Conservation (phyloP, 2,797 vertebrate genomes). For the Varecia variegata region DNA sequence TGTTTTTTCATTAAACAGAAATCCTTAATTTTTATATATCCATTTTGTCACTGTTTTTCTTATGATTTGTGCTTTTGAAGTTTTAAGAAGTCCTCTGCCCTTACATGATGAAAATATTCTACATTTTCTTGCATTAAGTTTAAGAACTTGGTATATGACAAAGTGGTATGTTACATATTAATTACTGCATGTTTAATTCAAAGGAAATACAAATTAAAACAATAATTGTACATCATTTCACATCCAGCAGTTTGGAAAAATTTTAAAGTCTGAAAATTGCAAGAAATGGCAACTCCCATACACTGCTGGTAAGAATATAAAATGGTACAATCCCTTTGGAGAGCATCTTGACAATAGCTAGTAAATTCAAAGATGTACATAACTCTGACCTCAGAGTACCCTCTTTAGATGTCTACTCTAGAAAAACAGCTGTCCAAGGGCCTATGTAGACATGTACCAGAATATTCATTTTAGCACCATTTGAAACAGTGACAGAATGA, state of each 20-base stretch:
- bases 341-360: background rate
- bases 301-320: background rate
- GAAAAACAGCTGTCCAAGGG: background rate
- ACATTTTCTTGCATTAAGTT: background rate
- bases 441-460: background rate
- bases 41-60: background rate
- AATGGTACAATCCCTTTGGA: background rate
- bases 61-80: slow-evolving; percentile 12
- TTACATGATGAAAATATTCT: background rate
- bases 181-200: background rate
- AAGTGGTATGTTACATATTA: background rate
- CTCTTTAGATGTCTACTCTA: background rate
- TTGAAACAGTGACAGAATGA: background rate
- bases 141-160: background rate
- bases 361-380: background rate
- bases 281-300: background rate
- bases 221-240: background rate
- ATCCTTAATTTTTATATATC: background rate
- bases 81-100: background rate
- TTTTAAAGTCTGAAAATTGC: background rate
- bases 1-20: slow-evolving; percentile 29
- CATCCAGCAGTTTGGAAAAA: background rate
- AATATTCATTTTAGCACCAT: background rate
- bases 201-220: slow-evolving; percentile 27
- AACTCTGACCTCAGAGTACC: background rate